These are phyloP conservation scores for Corythaeola cristata DNA, from an alignment of 2,113 vertebrate genomes.

Conservation along the genomic window DNA sequence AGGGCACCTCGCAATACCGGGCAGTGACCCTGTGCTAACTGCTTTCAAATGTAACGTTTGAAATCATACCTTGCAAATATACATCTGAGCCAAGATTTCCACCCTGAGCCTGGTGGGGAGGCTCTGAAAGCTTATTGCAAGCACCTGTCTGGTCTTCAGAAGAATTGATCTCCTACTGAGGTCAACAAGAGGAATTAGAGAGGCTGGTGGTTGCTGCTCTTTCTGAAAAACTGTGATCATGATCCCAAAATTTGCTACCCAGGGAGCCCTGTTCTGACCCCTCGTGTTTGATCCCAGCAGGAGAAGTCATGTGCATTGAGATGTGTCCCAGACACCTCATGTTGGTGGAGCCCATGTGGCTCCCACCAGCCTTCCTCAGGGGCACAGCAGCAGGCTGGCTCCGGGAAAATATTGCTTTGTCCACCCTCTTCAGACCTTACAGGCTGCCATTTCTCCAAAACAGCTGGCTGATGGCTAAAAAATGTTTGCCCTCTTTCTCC, in stretches of 20 bases:
- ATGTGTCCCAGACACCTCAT: neutral
- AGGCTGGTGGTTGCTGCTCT: neutral
- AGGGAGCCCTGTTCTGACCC: neutral
- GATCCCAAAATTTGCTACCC: neutral
- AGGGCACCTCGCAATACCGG: neutral
- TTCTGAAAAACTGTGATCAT: neutral
- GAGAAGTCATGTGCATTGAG: conserved; percentile 4
- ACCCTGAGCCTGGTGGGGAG: conserved; percentile 28
- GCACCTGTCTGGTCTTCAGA: conserved; percentile 60
- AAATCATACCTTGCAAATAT: conserved; percentile 32
- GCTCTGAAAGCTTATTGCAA: conserved; percentile 48
- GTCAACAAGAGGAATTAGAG: conserved; percentile 35
- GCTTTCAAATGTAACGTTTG: conserved; percentile 54
- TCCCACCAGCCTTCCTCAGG: neutral
- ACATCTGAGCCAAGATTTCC: conserved; percentile 41
- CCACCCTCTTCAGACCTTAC: neutral
- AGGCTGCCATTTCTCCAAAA: neutral
- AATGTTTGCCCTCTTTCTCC: conserved; percentile 2
- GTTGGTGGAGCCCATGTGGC: neutral
- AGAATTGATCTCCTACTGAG: conserved; percentile 17
- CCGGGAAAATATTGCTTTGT: neutral
- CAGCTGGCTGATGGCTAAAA: conserved; percentile 22
- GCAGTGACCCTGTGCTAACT: conserved; percentile 50
- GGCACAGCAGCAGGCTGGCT: neutral
- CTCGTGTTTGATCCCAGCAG: neutral